These are phyloP conservation scores for Naso thynnoides DNA, from an alignment of 2,797 vertebrate species.

Conservation along the genomic window DNA sequence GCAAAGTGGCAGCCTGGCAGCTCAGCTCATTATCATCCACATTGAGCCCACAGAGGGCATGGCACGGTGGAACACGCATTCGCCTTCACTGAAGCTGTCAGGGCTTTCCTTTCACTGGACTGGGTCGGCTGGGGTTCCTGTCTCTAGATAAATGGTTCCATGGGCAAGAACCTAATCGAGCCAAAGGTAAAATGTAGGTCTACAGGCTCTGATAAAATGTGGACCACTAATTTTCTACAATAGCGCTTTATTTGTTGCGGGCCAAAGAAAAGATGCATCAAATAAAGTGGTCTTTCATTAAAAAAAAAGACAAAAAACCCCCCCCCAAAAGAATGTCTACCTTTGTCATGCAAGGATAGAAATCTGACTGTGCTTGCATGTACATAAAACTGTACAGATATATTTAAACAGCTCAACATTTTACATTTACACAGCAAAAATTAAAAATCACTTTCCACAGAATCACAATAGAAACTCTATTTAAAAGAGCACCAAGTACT, in stretches of 20 bases:
- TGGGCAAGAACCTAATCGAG: neutral
- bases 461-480: no score
- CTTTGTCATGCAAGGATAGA: no score
- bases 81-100: slow-evolving; percentile 63
- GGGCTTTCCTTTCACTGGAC: slow-evolving; percentile 52
- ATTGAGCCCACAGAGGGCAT: slow-evolving; percentile 66
- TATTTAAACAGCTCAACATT: no score
- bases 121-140: slow-evolving; percentile 30
- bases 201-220: neutral
- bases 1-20: slow-evolving; percentile 70
- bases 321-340: no score
- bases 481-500: no score
- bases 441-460: no score
- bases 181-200: neutral
- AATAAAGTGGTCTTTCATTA: neutral
- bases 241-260: neutral
- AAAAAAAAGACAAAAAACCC: no score
- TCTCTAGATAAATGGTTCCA: slow-evolving; percentile 1
- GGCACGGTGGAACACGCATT: slow-evolving; percentile 52
- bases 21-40: slow-evolving; percentile 80
- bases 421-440: no score
- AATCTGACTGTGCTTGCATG: no score
- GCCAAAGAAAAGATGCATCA: neutral
- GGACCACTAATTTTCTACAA: slow-evolving; percentile 5
- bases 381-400: no score